These are phyloP conservation scores for Glomeris maerens DNA, from an alignment of 1,140 invertebrate species.

Conservation along the genomic window DNA sequence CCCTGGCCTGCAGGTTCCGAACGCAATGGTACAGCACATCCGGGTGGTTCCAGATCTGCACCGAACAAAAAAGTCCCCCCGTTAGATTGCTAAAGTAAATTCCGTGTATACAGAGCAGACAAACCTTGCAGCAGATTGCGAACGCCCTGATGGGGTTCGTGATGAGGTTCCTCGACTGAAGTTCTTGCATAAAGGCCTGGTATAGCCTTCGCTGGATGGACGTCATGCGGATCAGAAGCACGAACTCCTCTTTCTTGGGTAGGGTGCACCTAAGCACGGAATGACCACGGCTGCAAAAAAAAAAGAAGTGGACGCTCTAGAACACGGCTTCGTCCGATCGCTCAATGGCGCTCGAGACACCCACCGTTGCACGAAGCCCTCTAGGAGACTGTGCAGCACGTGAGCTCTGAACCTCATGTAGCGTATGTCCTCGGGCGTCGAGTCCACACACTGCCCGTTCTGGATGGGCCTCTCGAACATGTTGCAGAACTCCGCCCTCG, in stretches of 20 bases:
- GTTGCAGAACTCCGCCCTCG: constrained; percentile 83
- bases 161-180: constrained; percentile 65
- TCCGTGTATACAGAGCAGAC: constrained; percentile 11
- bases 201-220: constrained; percentile 72
- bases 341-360: too few relatives aligned
- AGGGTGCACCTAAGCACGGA: constrained; percentile 69
- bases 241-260: constrained; percentile 83
- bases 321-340: too few relatives aligned
- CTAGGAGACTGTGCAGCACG: constrained; percentile 71
- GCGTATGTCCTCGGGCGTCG: constrained; percentile 72
- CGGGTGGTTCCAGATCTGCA: constrained; percentile 95
- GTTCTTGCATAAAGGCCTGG: constrained; percentile 79
- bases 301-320: too few relatives aligned
- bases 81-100: constrained; percentile 10
- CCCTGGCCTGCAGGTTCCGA: constrained; percentile 42
- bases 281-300: constrained; percentile 55
- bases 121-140: constrained; percentile 90
- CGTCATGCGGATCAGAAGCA: constrained; percentile 75
- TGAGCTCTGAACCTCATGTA: constrained; percentile 80
- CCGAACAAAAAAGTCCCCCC: constrained; percentile 16
- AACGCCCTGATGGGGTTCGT: constrained; percentile 95
- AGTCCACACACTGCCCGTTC: constrained; percentile 87
- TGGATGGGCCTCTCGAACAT: constrained; percentile 93
- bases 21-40: constrained; percentile 88
- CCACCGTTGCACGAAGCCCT: constrained; percentile 76